Base-by-base conservation (phyloP, 2,888 invertebrate species). In the Muschampia plurimacula region DNA sequence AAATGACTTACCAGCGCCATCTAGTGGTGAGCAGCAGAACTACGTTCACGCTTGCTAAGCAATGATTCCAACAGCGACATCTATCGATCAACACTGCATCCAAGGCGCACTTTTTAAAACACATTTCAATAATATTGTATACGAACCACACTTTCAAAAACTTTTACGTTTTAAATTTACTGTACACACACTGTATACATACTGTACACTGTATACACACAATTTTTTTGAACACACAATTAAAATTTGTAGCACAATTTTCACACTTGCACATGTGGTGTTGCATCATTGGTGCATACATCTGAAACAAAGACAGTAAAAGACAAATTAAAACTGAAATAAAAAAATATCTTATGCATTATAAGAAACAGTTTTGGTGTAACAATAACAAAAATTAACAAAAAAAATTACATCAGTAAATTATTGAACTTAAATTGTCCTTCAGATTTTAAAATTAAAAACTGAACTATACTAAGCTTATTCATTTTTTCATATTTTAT, bases 21-120 rank as follows among this genome's bases (percentile, higher is more conserved):
- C 93, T 92, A 84, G 84, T 80, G 87, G 80, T 75, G 81, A 84
- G 79, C 86, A 85, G 91, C 84, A 22, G 78, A 86, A 90, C 81
- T 78, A 83, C 76, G 75, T 79, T 77, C 81, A 81, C 86, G 82
- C 86, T 88, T 89, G 82, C 75, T 72, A 79, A 86, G 82, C 89
- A 85, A 88, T 81, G 84, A 87, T 84, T 80, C 85, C 77, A 86
- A 84, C 86, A 89, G 83, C 89, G 91, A 89, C 90, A 92, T 90
- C 92, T 92, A 84, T 84, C 76, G 81, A 82, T 81, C 78, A 89
- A 83, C 94, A 93, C 94, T 93, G 93, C 93, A 94, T 94, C 93
- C 93, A 92, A 90, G 85, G 82, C 82, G 83, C 89, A 91, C 89
- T 81, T 84, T 83, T 82, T 80, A 79, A 83, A 83, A 82, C 86